Evolutionary conservation across 2,888 invertebrate species (phyloP).

Genomic region (Muscina levida): DNA sequence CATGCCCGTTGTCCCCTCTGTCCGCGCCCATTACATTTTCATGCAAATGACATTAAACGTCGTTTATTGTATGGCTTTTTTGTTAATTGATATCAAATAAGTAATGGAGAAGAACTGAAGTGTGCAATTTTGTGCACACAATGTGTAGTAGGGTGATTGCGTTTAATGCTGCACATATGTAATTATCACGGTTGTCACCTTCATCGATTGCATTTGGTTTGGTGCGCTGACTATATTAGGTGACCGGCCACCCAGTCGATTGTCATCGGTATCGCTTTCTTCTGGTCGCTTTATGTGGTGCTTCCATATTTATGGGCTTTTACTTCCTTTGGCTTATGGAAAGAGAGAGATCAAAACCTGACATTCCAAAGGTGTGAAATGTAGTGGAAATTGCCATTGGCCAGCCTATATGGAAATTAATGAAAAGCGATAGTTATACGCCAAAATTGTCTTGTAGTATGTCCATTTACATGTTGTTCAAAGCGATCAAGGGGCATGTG

Average conservation of each 20-base stretch:
- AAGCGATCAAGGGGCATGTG: too few relatives aligned
- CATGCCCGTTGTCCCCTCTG: too few relatives aligned
- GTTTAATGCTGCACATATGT: too few relatives aligned
- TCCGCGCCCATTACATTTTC: conserved; percentile 17
- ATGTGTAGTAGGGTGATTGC: too few relatives aligned
- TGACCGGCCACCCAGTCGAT: neutral
- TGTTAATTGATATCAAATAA: conserved; percentile 39
- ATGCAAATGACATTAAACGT: conserved; percentile 52
- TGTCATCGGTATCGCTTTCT: neutral
- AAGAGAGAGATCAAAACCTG: too few relatives aligned
- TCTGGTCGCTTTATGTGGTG: neutral
- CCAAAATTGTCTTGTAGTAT: too few relatives aligned
- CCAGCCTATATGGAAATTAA: neutral
- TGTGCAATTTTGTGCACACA: too few relatives aligned
- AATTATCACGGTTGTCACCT: too few relatives aligned
- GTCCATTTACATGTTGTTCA: too few relatives aligned
- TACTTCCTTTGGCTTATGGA: neutral
- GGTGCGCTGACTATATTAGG: neutral
- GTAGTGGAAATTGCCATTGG: neutral
- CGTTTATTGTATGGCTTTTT: conserved; percentile 36
- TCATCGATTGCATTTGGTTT: too few relatives aligned
- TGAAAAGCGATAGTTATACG: conserved; percentile 13
- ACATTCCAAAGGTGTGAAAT: neutral
- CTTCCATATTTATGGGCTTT: neutral
- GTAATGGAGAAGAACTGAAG: neutral